Base-by-base conservation (phyloP, 1,140 invertebrate genomes). In the Dolichoris vasculosae region DNA sequence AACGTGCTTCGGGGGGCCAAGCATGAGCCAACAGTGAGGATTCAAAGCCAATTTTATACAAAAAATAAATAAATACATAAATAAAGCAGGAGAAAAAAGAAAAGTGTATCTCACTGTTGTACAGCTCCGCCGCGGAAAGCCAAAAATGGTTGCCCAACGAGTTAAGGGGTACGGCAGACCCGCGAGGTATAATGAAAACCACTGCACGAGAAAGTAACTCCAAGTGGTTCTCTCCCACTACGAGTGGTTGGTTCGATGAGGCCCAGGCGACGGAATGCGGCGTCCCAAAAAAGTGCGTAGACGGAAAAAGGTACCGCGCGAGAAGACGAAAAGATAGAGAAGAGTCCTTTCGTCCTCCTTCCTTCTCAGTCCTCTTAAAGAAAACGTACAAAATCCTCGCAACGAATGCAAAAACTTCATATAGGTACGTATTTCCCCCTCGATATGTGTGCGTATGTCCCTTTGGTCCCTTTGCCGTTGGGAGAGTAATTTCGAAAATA, bases 201-300 rank as follows among this genome's bases (percentile, higher is more conserved):
- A 80, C 84, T 81, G 83, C 30, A 32, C 67, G 78, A 85, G 84
- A 84, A 84, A 79, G 83, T 84, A 73, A 73, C 8, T 32, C 15
- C 38, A 23, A n/a, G 38, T n/a, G n/a, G n/a, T n/a, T n/a, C 8
- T 38, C 69, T 40, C 69, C 23, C 38, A n/a, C 69, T 23, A 35
- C 17, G 2, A 35, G 4, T 55, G 6, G 69, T 55, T 9, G 38
- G 35, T 17, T 67, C 64, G 30, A 67, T 9, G 69, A 9, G 38
- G 15, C 38, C 69, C 69, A 26, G 55, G 2, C 20, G 23, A 59
- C 55, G 69, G 38, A 73, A 73, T 73, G 38, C 69, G 69, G 11
- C 13, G 69, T 8, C 30, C 69, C 40, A 43, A 73, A 73, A 73
- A 43, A n/a, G 40, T n/a, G 69, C n/a, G 26, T 26, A 40, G 69